These are phyloP conservation scores for Trichomycterus rosablanca DNA, from an alignment of 2,113 vertebrate genomes.

Conservation along the genomic window DNA sequence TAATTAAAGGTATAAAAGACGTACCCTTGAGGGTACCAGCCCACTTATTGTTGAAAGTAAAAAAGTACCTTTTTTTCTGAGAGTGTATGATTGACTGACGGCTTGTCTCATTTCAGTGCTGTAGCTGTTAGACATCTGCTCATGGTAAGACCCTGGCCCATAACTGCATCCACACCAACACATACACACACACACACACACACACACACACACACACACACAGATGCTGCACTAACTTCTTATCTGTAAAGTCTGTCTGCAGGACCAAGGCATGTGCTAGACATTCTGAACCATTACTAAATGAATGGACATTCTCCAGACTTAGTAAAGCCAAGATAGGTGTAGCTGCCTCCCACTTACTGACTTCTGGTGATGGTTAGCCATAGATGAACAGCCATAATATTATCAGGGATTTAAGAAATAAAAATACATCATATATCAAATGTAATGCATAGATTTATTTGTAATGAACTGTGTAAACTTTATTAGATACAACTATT, in stretches of 20 bases:
- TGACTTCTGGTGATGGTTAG: not conserved
- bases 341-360: not conserved
- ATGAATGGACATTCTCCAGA: not conserved
- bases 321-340: not conserved
- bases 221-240: not conserved
- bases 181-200: slow-evolving; percentile 26
- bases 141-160: slow-evolving; percentile 65
- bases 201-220: slow-evolving; percentile 23
- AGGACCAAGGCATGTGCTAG: too few relatives aligned
- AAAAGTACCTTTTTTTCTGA: not conserved
- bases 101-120: slow-evolving; percentile 81
- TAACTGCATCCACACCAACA: slow-evolving; percentile 36
- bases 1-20: not conserved
- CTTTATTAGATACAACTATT: too few relatives aligned
- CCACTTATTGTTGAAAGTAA: not conserved
- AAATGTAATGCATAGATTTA: too few relatives aligned
- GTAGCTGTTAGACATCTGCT: slow-evolving; percentile 76
- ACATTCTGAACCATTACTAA: not conserved
- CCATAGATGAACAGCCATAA: too few relatives aligned
- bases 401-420: too few relatives aligned
- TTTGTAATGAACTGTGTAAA: too few relatives aligned
- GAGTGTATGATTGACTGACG: slow-evolving; percentile 70
- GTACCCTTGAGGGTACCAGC: not conserved
- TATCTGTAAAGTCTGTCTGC: too few relatives aligned
- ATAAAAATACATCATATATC: too few relatives aligned